A percentile compares a stretch with the other conserved stretches of the same genome.
Conservation (phyloP, 2,113 vertebrate genomes). For the Sapajus apella region DNA sequence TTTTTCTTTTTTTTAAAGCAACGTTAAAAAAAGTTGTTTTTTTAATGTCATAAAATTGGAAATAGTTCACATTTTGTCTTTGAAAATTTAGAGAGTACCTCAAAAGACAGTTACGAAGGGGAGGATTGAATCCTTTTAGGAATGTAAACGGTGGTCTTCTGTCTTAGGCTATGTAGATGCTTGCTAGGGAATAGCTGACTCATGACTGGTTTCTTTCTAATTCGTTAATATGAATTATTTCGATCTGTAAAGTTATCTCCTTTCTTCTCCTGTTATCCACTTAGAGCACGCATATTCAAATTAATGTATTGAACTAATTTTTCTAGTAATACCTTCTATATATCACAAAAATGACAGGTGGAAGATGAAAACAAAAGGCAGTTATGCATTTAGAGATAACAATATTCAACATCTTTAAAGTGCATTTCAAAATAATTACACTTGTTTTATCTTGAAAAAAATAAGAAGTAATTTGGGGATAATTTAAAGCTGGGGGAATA, state of each 20-base stretch:
- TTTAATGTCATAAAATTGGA: background rate
- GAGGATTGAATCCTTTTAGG: background rate
- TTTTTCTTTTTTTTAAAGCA: background rate
- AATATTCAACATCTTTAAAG: background rate
- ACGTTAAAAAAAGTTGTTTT: background rate
- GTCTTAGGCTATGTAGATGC: background rate
- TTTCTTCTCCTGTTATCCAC: background rate
- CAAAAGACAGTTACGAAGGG: background rate
- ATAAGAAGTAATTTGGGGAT: slow-evolving; percentile 23
- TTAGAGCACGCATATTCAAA: background rate
- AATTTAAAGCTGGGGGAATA: background rate
- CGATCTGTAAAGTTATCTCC: background rate
- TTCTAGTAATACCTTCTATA: background rate
- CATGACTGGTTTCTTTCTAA: background rate
- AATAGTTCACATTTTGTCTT: background rate
- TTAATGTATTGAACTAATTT: background rate
- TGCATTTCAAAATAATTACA: slow-evolving; percentile 46
- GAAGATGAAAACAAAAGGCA: slow-evolving; percentile 7
- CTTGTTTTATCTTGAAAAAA: slow-evolving; percentile 47
- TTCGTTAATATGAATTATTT: background rate
- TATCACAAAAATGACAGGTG: background rate
- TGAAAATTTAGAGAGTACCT: background rate
- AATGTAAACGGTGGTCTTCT: background rate
- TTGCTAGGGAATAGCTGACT: background rate
- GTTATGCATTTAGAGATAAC: background rate